These are phyloP conservation scores for Alexandromys fortis DNA, from an alignment of 2,113 vertebrate genomes.

Conservation along the genomic window DNA sequence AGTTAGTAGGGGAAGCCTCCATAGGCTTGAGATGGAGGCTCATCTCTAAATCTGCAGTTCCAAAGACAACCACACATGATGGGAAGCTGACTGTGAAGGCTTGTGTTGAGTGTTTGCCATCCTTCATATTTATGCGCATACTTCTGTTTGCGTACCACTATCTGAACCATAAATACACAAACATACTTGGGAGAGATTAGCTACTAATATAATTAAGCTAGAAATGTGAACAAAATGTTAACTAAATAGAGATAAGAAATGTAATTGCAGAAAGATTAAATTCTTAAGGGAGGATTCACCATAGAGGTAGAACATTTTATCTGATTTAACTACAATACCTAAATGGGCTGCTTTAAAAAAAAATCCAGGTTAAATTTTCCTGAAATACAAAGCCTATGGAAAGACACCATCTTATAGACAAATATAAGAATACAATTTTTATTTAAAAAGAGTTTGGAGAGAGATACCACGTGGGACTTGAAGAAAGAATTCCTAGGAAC, in stretches of 20 bases:
- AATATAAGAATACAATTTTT: neutral
- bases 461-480: neutral
- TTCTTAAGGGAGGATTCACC: neutral
- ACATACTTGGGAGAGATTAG: neutral
- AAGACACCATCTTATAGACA: neutral
- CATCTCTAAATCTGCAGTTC: neutral
- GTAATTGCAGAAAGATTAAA: neutral
- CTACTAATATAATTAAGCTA: neutral
- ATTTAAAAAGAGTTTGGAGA: neutral
- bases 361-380: neutral
- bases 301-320: neutral
- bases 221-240: neutral
- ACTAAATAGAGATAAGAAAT: neutral
- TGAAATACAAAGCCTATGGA: neutral
- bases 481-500: neutral
- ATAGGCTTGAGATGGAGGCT: neutral
- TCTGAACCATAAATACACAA: neutral
- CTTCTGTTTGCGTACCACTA: neutral
- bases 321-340: neutral
- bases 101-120: neutral
- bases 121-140: neutral
- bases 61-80: neutral
- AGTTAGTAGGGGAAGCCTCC: neutral
- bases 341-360: neutral
- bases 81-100: neutral